A percentile compares a stretch with the other conserved stretches of the same genome.
Evolutionary conservation across 1,140 invertebrate genomes (phyloP).

Genomic region (Drosophila novamexicana): DNA sequence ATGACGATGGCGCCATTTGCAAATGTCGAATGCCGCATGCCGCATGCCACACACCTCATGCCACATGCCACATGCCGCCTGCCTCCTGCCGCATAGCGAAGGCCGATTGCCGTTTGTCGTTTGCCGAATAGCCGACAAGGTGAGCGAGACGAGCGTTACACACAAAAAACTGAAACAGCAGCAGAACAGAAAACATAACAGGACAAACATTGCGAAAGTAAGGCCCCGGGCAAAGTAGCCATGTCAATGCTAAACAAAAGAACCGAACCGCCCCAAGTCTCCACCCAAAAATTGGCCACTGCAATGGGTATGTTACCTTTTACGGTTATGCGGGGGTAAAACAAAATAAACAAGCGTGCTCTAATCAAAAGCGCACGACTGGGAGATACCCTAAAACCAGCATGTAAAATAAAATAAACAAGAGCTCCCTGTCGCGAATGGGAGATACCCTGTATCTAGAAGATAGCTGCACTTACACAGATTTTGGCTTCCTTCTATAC

Average conservation of each 20-base stretch:
- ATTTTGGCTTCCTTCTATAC: too few species aligned
- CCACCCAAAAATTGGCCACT: slow-evolving; percentile 33
- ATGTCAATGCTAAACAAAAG: slow-evolving; percentile 84
- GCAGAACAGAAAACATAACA: slow-evolving; percentile 66
- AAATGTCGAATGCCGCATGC: slow-evolving; percentile 17
- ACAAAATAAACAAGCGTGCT: too few species aligned
- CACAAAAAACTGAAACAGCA: slow-evolving; percentile 48
- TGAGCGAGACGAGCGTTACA: slow-evolving; percentile 19
- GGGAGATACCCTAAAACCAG: too few species aligned
- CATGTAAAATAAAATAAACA: too few species aligned
- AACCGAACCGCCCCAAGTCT: slow-evolving; percentile 36
- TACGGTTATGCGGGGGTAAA: too few species aligned
- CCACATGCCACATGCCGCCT: not conserved
- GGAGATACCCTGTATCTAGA: too few species aligned
- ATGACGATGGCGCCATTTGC: slow-evolving; percentile 14
- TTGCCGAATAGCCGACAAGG: slow-evolving; percentile 32
- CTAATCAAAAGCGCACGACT: too few species aligned
- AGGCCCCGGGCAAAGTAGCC: slow-evolving; percentile 78
- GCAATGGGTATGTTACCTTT: slow-evolving; percentile 46
- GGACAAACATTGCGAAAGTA: slow-evolving; percentile 73
- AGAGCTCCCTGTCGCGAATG: too few species aligned
- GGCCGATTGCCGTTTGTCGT: slow-evolving; percentile 30
- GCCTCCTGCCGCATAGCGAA: slow-evolving; percentile 7
- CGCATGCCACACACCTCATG: not conserved
- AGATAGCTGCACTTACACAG: too few species aligned